Evolutionary conservation across 2,797 vertebrate genomes (phyloP), one percentile per base, ranked within the genome.

Genomic region (Neoniphon sammara): DNA sequence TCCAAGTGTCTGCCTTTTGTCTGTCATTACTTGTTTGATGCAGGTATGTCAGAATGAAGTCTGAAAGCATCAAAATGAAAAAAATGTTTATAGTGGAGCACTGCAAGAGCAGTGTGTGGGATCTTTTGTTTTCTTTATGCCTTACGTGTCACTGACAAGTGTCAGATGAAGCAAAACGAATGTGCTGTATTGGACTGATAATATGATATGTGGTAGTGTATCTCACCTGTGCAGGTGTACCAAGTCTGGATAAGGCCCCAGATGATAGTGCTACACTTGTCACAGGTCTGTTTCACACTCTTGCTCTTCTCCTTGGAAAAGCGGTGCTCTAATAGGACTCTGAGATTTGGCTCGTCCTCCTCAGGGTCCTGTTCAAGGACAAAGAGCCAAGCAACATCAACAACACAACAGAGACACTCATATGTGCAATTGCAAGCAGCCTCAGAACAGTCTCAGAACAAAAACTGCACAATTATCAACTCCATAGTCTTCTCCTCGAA

Each of bases 271-370:
- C 95, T 98, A 85, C 98, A 99, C 82, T 97, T 98, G 92, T 99
- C 98, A 61, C 98, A 99, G 8, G 94, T 96, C 84, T 98, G 97
- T 90, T 98, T 99, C 56, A 98, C 97, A 0, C 98, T 97, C 83
- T 98, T 99, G 92, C 97, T 98, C 93, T 98, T 99, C 87, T 99
- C 97, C 85, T 99, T 99, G 73, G 96, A 97, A 90, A 99, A 99
- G 17, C 98, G 96, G 57, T 99, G 98, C 83, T 99, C 97, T 65
- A 98, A 91, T 7, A 98, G 81, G 46, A 97, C 87, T 5, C 95
- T 94, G 58, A 97, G 92, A 80, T 98, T 97, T 61, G 98, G 97
- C 69, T 99, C 97, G 0, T 99, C 97, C 71, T 98, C 97, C 2
- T 90, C 94, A 0, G 98, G 98, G 82, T 99, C 98, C 97, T 99